These are phyloP conservation scores for Platygyra sinensis DNA, from an alignment of 64 coral and sea anemone species.

Conservation along the genomic window DNA sequence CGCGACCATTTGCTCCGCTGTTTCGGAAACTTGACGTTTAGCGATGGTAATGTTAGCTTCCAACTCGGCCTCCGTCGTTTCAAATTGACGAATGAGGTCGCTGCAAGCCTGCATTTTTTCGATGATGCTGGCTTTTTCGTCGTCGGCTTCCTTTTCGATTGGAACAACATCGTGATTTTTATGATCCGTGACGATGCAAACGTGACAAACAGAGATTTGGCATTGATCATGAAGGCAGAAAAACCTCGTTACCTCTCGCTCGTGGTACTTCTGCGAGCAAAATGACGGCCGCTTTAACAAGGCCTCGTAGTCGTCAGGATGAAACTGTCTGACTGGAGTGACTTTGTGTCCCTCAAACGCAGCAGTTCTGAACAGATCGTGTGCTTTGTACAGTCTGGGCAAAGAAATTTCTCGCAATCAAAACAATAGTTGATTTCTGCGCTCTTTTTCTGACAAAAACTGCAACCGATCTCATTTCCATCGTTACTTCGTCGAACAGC, in stretches of 20 bases:
- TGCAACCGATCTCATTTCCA: not conserved
- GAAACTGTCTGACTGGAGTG: not conserved
- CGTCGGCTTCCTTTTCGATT: not conserved
- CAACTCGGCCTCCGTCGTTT: not conserved
- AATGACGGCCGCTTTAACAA: slow-evolving; percentile 14
- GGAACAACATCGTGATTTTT: not conserved
- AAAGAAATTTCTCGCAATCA: slow-evolving; percentile 9
- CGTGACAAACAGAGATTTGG: slow-evolving; percentile 2
- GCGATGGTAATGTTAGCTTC: not conserved
- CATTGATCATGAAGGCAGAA: slow-evolving; percentile 26
- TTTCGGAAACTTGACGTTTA: not conserved
- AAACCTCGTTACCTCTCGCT: not conserved
- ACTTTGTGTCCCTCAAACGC: slow-evolving; percentile 9
- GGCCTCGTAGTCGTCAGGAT: not conserved
- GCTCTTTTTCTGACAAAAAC: not conserved
- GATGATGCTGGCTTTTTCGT: not conserved
- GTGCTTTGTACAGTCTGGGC: not conserved
- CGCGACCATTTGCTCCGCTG: not conserved
- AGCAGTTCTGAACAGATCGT: not conserved
- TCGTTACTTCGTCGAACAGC: not conserved
- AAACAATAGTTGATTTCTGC: slow-evolving; percentile 28
- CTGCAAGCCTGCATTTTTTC: not conserved
- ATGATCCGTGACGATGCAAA: slow-evolving; percentile 19
- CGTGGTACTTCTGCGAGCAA: slow-evolving; percentile 10
- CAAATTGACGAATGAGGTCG: not conserved